These are phyloP conservation scores for Acanthosepion lycidas DNA, from an alignment of 2,888 invertebrate genomes.

Conservation along the genomic window DNA sequence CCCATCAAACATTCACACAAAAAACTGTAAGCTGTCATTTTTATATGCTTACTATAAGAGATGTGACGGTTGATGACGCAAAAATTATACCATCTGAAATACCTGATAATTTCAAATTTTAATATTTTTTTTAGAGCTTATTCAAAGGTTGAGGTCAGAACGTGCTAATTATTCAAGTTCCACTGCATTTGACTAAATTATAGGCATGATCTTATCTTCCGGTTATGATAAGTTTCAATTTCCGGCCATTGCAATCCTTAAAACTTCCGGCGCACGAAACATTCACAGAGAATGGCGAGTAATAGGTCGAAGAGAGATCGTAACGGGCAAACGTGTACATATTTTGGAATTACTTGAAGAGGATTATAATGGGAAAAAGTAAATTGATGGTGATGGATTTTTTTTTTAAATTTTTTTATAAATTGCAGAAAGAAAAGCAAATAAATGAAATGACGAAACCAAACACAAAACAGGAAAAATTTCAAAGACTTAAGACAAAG, in stretches of 20 bases:
- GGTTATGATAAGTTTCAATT: not conserved
- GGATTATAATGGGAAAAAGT: not conserved
- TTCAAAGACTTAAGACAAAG: too few relatives aligned
- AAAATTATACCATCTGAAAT: not conserved
- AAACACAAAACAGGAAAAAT: too few relatives aligned
- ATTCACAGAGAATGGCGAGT: not conserved
- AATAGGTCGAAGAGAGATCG: not conserved
- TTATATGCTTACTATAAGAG: not conserved
- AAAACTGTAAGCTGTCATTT: not conserved
- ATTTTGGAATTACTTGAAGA: not conserved
- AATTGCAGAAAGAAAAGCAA: too few relatives aligned
- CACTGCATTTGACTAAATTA: not conserved
- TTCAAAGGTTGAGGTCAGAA: not conserved
- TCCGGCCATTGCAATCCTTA: slow-evolving; percentile 14
- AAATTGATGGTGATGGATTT: too few relatives aligned
- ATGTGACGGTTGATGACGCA: not conserved
- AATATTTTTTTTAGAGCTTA: not conserved
- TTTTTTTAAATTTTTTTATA: too few relatives aligned
- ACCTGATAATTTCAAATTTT: not conserved
- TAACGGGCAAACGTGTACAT: not conserved
- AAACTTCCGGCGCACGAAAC: not conserved
- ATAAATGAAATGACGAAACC: too few relatives aligned
- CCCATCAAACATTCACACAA: not conserved
- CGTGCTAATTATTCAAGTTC: not conserved
- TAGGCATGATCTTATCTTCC: not conserved